Evolutionary conservation across 2,888 invertebrate species (phyloP), one percentile per base, ranked within the genome.

Genomic region (Spilarctia lutea): DNA sequence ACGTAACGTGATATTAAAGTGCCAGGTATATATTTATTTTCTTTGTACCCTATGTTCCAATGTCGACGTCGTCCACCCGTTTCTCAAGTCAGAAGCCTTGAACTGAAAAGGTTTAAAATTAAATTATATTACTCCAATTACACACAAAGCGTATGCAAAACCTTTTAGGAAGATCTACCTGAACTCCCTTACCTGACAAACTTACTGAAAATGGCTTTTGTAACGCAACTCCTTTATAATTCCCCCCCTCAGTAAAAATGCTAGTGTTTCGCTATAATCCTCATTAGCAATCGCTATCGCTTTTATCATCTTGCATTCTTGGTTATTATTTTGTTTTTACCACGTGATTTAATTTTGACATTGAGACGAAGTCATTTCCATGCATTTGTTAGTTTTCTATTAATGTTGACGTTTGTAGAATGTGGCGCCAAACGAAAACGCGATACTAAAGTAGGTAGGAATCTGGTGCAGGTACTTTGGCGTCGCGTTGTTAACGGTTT

Each of bases 261-360:
- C 39, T 11, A 11, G 11, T 78, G 74, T 84, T 81, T 78, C 81
- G 84, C 39, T 3, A 11, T 11, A 0, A 39, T 39, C 11, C 39
- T 39, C 39, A 11, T 39, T 39, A 1, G 8, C 39, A 8, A 11
- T 39, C 39, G 39, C 39, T 39, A 39, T 0, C 1, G 39, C 39
- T 11, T 39, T 39, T 10, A 39, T 11, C 11, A 10, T 39, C 11
- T 39, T 39, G 11, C 11, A 39, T 11, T 11, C 39, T 39, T 39
- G 39, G 10, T 39, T 11, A 11, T 11, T 39, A 39, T 39, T 39
- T 39, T 39, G 1, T 11, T 39, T 80, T 71, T 8, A 35, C 80
- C 81, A 83, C 83, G 73, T 39, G 39, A 39, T 39, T 39, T 39
- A 39, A 7, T 0, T 39, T 39, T 7, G 11, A 39, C 39, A 11